Percentiles rank a stretch among this genome's conserved stretches.
phyloP scores from a whole-genome alignment of 2,797 vertebrate genomes.

The Anolis apletophallus region DNA sequence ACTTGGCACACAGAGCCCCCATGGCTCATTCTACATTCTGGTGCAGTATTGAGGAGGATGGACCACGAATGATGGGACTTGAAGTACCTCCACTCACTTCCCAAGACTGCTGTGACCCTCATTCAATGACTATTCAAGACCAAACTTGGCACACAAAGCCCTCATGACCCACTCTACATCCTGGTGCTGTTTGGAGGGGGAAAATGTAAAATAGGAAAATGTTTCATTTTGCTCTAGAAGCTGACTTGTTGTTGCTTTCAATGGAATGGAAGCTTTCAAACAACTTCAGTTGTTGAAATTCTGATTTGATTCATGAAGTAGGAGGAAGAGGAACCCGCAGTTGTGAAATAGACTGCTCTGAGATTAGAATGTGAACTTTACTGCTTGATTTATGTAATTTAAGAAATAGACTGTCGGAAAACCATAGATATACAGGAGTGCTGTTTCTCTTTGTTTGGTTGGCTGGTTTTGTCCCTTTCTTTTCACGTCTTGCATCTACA shows the following conservation, averaged over 20 bases:
- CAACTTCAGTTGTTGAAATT: not conserved
- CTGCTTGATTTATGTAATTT: slow-evolving; percentile 2
- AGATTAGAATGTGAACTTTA: slow-evolving; percentile 25
- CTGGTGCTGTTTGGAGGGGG: too few relatives aligned
- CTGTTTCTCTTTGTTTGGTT: not conserved
- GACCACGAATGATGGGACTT: too few relatives aligned
- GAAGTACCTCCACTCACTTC: too few relatives aligned
- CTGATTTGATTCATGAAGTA: not conserved
- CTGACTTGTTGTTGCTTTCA: not conserved
- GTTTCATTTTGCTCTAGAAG: slow-evolving; percentile 16
- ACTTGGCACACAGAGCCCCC: too few relatives aligned
- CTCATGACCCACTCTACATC: too few relatives aligned
- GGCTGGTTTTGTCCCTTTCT: slow-evolving; percentile 18
- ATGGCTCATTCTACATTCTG: too few relatives aligned
- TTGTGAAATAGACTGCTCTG: not conserved
- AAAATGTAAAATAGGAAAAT: too few relatives aligned
- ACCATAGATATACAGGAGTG: not conserved
- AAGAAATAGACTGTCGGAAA: slow-evolving; percentile 2
- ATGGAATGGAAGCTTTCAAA: not conserved
- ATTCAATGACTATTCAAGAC: too few relatives aligned
- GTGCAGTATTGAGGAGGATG: too few relatives aligned
- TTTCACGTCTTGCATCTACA: slow-evolving; percentile 28
- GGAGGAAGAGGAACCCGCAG: too few relatives aligned
- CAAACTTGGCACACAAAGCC: too few relatives aligned
- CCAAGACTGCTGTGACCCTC: too few relatives aligned